A percentile compares a stretch with the other conserved stretches of the same genome.
Conservation (phyloP, 1,140 invertebrate species). For the Anthonomus grandis region DNA sequence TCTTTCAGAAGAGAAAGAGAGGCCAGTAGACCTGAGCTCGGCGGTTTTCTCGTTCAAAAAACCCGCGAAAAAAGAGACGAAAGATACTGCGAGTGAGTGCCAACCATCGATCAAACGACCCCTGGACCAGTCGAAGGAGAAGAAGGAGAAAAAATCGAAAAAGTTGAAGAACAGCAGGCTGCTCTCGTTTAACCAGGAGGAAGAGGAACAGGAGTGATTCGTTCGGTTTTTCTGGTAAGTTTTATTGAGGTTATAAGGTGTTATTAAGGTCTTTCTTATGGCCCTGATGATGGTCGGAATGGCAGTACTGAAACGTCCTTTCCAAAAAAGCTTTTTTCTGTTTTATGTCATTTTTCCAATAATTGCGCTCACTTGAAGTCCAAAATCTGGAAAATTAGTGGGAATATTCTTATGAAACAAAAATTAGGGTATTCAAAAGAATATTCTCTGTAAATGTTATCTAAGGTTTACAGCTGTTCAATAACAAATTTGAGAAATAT, state of each 20-base stretch:
- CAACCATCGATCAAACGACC: conserved; percentile 1
- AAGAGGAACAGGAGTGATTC: conserved; percentile 46
- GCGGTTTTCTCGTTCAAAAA: conserved; percentile 54
- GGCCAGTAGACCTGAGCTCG: conserved; percentile 53
- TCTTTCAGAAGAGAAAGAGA: conserved; percentile 52
- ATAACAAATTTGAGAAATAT: no score
- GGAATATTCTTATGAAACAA: no score
- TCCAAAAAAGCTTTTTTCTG: no score
- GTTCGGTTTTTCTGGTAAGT: background rate
- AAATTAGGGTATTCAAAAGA: no score
- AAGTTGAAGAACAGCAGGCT: conserved; percentile 47
- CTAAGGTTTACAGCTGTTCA: no score
- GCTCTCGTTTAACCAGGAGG: conserved; percentile 54
- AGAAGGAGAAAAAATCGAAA: conserved; percentile 44
- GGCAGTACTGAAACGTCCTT: no score
- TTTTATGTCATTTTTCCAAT: no score
- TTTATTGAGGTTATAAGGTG: background rate
- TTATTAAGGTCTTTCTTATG: no score
- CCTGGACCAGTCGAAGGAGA: conserved; percentile 10
- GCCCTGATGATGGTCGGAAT: background rate
- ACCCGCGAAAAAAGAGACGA: conserved; percentile 43
- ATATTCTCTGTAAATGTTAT: no score
- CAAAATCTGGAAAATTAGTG: no score
- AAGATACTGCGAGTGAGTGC: no score
- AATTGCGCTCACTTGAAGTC: no score